These are phyloP conservation scores for Pegoplata infirma DNA, from an alignment of 2,888 invertebrate species.

Conservation along the genomic window DNA sequence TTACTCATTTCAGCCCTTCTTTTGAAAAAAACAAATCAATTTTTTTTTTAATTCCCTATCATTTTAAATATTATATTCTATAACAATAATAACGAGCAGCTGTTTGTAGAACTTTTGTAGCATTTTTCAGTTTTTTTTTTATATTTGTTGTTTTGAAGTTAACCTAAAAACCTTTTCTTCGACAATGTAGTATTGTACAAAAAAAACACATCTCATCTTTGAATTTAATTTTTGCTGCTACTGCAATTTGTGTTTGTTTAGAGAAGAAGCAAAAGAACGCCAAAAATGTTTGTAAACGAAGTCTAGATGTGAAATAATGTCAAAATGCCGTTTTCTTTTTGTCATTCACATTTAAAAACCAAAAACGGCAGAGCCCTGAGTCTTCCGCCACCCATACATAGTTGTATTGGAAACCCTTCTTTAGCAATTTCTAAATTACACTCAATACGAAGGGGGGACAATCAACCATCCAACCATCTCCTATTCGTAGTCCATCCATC, in stretches of 20 bases:
- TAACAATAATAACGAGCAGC: conserved; percentile 47
- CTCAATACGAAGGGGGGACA: conserved; percentile 24
- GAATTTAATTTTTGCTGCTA: conserved; percentile 44
- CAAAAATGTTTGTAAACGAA: conserved; percentile 19
- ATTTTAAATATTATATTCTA: conserved; percentile 12
- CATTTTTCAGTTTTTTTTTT: conserved; percentile 10
- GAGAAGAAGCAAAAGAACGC: conserved; percentile 52
- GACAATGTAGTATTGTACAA: too few species aligned
- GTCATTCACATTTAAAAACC: not conserved
- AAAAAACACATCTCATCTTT: too few species aligned
- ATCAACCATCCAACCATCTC: too few species aligned
- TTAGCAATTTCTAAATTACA: conserved; percentile 37
- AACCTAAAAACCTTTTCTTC: conserved; percentile 49
- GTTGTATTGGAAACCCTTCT: conserved; percentile 29
- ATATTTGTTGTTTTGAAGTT: conserved; percentile 22
- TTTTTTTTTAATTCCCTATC: not conserved
- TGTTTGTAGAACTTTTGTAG: conserved; percentile 35
- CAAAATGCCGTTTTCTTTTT: not conserved
- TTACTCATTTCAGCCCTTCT: conserved; percentile 14
- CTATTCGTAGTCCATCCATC: too few species aligned
- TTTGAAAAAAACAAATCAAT: conserved; percentile 19
- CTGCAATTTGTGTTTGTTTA: conserved; percentile 56
- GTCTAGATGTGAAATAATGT: not conserved
- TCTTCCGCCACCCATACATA: not conserved
- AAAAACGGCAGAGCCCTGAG: too few species aligned